Evolutionary conservation across 2,888 invertebrate species (phyloP).

Genomic region (Drosophila koepferae): DNA sequence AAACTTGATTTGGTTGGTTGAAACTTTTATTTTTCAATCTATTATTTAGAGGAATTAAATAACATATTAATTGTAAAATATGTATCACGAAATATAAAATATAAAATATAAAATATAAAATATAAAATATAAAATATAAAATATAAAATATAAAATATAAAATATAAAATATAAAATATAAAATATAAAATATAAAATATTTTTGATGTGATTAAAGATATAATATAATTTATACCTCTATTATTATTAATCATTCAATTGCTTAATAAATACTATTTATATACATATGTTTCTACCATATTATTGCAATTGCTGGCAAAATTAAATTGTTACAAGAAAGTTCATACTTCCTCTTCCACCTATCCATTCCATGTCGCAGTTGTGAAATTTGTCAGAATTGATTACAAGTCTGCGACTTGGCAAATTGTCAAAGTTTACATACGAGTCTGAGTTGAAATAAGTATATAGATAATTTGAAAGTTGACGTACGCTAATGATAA

Average conservation of each 20-base stretch:
- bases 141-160: too few relatives aligned
- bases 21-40: background rate
- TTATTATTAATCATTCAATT: too few relatives aligned
- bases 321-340: background rate
- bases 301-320: background rate
- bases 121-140: too few relatives aligned
- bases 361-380: background rate
- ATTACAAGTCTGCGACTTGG: conserved; percentile 34
- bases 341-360: background rate
- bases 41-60: too few relatives aligned
- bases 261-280: background rate
- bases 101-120: too few relatives aligned
- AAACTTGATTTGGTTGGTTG: background rate
- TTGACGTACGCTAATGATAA: conserved; percentile 75
- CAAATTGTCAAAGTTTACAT: conserved; percentile 10
- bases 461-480: conserved; percentile 63
- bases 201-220: background rate
- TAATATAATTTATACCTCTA: too few relatives aligned
- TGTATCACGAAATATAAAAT: too few relatives aligned
- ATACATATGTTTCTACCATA: background rate
- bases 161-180: too few relatives aligned
- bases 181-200: conserved; percentile 1
- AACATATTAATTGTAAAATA: too few relatives aligned
- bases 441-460: conserved; percentile 1
- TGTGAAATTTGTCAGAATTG: conserved; percentile 6